Evolutionary conservation across 53 echinoderm and acorn worm species (phyloP).

Genomic region (Zoroaster sp.): DNA sequence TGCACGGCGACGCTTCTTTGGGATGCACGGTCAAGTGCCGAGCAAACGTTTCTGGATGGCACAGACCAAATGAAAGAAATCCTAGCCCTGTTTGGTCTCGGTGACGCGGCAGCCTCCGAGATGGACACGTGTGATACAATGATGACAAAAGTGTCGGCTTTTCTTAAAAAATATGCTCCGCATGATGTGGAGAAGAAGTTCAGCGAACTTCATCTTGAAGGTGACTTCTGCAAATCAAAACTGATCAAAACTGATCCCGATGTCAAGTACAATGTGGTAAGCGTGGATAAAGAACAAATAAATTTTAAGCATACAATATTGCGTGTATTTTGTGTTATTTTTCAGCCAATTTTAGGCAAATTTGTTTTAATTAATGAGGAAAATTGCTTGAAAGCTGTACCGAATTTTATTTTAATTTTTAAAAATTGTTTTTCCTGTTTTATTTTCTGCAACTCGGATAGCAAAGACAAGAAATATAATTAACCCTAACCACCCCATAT

Average conservation of each 20-base stretch:
- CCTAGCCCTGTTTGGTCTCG: background rate
- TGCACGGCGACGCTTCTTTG: background rate
- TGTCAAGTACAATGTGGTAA: slow-evolving; percentile 56
- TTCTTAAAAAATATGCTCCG: background rate
- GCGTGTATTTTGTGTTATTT: background rate
- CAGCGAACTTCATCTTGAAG: background rate
- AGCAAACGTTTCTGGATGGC: background rate
- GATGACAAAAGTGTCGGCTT: background rate
- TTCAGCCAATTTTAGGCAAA: too few relatives aligned
- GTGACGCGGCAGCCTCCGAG: background rate
- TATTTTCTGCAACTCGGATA: too few relatives aligned
- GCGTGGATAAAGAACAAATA: background rate
- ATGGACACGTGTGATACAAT: background rate
- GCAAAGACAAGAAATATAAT: too few relatives aligned
- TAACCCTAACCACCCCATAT: too few relatives aligned
- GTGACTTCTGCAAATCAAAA: background rate
- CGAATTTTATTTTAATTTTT: too few relatives aligned
- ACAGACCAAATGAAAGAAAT: background rate
- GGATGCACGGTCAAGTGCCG: background rate
- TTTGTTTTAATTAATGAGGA: too few relatives aligned
- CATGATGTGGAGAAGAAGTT: background rate
- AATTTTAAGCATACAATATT: background rate
- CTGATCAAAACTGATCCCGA: slow-evolving; percentile 37
- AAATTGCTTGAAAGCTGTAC: too few relatives aligned
- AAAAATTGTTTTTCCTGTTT: too few relatives aligned